Conservation (phyloP, 2,113 vertebrate species). For the Etia nguti region DNA sequence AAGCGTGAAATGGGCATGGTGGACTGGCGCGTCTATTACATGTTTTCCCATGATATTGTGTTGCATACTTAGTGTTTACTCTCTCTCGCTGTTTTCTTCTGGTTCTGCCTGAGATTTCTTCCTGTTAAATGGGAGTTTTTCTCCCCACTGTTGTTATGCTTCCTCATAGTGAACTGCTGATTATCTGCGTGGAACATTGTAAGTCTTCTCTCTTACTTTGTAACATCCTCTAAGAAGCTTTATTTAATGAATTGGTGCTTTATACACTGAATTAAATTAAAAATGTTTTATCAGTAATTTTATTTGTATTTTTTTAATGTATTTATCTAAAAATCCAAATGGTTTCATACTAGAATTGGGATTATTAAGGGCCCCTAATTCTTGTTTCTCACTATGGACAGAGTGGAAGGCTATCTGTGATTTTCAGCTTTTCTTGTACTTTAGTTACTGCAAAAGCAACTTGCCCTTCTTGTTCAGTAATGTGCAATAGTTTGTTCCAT, state of each 20-base stretch:
- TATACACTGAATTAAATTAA: background rate
- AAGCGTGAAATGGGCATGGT: background rate
- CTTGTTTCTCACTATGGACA: background rate
- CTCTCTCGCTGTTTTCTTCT: background rate
- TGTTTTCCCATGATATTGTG: background rate
- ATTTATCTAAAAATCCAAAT: background rate
- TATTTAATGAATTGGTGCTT: background rate
- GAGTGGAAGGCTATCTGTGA: background rate
- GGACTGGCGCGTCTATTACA: background rate
- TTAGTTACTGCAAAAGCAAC: background rate
- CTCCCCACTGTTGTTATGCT: background rate
- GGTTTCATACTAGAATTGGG: background rate
- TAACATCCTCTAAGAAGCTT: background rate
- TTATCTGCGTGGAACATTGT: fast-evolving
- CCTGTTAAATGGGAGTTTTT: background rate
- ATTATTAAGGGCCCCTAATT: background rate
- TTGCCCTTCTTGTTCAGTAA: background rate
- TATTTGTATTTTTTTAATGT: background rate
- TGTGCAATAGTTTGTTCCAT: background rate
- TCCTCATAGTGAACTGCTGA: background rate
- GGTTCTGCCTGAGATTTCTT: background rate
- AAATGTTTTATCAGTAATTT: background rate
- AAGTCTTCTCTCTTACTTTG: background rate
- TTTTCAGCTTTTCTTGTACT: background rate
- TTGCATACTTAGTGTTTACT: background rate